Evolutionary conservation across 2,113 vertebrate species (phyloP).

Genomic region (Pandion haliaetus): DNA sequence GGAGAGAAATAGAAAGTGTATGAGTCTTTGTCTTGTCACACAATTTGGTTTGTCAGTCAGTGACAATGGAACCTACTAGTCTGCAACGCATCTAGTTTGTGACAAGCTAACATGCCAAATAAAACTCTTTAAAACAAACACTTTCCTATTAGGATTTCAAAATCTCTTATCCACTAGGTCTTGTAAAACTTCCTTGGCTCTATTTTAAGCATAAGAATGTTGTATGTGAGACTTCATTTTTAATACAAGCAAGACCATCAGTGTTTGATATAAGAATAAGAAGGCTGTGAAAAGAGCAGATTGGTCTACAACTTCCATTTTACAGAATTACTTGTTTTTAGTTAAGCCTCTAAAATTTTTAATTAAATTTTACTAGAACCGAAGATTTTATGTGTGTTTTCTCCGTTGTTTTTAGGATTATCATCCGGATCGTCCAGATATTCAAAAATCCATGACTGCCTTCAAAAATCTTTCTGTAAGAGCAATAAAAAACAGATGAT

Average conservation of each 20-base stretch:
- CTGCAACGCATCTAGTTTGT: neutral
- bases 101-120: neutral
- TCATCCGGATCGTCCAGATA: constrained; percentile 91
- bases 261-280: neutral
- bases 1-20: neutral
- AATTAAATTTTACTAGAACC: neutral
- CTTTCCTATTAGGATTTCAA: neutral
- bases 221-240: neutral
- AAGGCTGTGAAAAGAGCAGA: neutral
- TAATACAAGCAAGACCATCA: neutral
- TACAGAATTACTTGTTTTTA: neutral
- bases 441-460: constrained; percentile 93
- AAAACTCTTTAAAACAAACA: neutral
- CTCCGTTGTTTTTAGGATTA: constrained; percentile 81
- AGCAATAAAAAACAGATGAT: neutral
- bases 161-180: neutral
- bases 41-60: neutral
- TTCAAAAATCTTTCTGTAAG: constrained; percentile 97
- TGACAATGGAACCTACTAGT: neutral
- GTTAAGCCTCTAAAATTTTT: neutral
- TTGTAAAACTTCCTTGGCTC: neutral
- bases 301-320: neutral
- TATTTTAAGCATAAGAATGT: neutral
- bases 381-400: neutral
- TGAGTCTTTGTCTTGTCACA: neutral